A percentile compares a stretch with the other conserved stretches of the same genome.
These are phyloP conservation scores for Drosophila tripunctata DNA, from an alignment of 2,888 invertebrate species.

Conservation along the genomic window DNA sequence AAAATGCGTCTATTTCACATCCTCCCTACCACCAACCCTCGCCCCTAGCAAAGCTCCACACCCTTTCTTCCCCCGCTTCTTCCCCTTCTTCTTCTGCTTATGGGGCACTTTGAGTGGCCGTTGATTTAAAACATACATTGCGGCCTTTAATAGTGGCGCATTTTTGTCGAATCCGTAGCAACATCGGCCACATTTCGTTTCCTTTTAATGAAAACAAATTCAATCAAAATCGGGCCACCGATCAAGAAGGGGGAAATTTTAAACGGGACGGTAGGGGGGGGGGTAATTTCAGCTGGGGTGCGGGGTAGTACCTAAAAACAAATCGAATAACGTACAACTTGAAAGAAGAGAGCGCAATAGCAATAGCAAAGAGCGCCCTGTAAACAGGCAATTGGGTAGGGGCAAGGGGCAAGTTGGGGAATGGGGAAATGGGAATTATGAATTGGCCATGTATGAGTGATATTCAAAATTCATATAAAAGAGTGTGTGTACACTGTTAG, in stretches of 20 bases:
- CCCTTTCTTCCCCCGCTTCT: background rate
- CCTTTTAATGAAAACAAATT: constrained; percentile 76
- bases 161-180: constrained; percentile 52
- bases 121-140: constrained; percentile 76
- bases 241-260: background rate
- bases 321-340: constrained; percentile 57
- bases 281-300: too few relatives aligned
- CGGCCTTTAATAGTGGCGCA: constrained; percentile 62
- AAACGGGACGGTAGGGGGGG: background rate
- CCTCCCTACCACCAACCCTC: background rate
- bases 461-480: too few relatives aligned
- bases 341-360: constrained; percentile 50
- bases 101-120: constrained; percentile 39
- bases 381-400: too few relatives aligned
- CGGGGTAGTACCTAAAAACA: constrained; percentile 32
- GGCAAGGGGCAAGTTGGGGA: too few relatives aligned
- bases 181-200: constrained; percentile 64
- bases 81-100: too few relatives aligned
- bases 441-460: constrained; percentile 8
- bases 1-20: constrained; percentile 64
- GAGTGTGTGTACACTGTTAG: too few relatives aligned
- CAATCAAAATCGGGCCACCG: constrained; percentile 37
- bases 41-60: background rate
- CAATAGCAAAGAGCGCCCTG: too few relatives aligned
- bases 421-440: constrained; percentile 51